Conservation (phyloP, 2,113 vertebrate species). For the Phainopepla nitens region DNA sequence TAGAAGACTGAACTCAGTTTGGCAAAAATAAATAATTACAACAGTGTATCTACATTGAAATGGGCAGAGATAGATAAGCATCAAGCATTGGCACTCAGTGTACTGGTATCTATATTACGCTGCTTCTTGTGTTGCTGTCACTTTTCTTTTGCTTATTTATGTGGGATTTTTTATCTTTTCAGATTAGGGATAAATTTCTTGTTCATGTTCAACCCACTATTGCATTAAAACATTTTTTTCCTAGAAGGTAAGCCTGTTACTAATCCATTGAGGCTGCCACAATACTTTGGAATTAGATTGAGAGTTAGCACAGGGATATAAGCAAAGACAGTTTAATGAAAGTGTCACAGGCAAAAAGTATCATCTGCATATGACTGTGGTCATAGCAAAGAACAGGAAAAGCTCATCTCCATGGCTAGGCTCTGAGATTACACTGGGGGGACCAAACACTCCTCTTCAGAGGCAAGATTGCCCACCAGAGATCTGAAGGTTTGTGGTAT, state of each 20-base stretch:
- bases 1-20: neutral
- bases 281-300: neutral
- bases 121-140: neutral
- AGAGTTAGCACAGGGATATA: neutral
- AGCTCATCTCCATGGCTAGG: neutral
- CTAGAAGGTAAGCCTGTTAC: neutral
- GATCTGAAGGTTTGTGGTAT: neutral
- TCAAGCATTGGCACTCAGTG: neutral
- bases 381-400: neutral
- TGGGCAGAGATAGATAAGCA: neutral
- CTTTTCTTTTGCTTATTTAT: neutral
- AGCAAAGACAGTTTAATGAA: neutral
- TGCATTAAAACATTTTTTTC: neutral
- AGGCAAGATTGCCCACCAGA: neutral
- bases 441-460: neutral
- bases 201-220: neutral
- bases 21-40: neutral
- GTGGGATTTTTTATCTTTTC: neutral
- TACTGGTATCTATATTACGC: neutral
- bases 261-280: neutral
- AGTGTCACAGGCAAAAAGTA: neutral
- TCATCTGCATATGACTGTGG: neutral
- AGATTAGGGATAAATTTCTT: neutral
- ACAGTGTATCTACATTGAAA: neutral
- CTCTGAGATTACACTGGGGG: neutral